phyloP scores from a whole-genome alignment of 2,113 vertebrate species.

The Syrmaticus mikado region DNA sequence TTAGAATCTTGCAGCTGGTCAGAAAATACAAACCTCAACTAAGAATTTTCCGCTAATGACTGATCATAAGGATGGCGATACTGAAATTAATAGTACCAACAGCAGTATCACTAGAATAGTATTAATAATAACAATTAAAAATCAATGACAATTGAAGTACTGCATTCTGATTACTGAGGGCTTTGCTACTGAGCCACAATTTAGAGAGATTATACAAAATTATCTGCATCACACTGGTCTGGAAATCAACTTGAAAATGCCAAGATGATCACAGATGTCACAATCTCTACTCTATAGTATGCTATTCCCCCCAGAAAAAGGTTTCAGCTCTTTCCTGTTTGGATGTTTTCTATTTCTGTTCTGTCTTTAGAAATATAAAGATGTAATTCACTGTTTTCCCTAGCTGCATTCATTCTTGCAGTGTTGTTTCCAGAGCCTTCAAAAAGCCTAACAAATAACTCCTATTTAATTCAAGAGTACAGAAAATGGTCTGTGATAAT shows the following conservation, averaged over 20 bases:
- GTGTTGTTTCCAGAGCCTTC: background rate
- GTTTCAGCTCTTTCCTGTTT: background rate
- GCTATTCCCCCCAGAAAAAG: background rate
- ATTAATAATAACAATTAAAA: background rate
- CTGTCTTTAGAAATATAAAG: background rate
- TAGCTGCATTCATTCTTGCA: background rate
- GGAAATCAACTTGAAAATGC: background rate
- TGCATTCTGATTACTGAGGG: background rate
- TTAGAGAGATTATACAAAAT: background rate
- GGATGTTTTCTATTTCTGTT: background rate
- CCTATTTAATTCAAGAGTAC: background rate
- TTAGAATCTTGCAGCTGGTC: accelerated
- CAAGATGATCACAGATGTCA: background rate
- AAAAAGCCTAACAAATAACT: background rate
- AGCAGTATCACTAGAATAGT: background rate
- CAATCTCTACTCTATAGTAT: background rate
- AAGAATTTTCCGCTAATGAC: background rate
- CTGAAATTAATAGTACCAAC: background rate
- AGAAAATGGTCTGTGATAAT: background rate
- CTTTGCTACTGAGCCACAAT: background rate
- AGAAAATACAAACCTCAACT: background rate
- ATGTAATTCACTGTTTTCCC: background rate
- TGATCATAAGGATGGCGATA: background rate
- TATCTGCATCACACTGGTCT: background rate
- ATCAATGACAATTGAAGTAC: background rate